phyloP scores from a whole-genome alignment of 92 coral and sea anemone species.

The Heteractis magnifica region DNA sequence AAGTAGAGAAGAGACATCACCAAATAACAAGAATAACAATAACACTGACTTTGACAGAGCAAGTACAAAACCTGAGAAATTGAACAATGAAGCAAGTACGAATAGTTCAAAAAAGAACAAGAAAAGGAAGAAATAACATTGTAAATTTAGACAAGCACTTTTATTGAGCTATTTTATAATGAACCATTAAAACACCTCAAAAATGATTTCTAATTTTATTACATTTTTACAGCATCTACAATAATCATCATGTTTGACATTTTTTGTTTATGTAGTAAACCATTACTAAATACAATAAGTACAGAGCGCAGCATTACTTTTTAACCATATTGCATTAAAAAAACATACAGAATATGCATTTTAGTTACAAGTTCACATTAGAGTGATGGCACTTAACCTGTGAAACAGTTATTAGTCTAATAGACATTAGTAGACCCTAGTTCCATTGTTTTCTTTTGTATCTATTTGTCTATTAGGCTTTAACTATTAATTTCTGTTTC shows the following conservation, averaged over 20 bases:
- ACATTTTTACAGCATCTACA: constrained; percentile 3
- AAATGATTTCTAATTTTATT: background rate
- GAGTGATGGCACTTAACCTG: too few relatives aligned
- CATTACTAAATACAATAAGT: too few relatives aligned
- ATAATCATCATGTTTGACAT: background rate
- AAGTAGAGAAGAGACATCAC: background rate
- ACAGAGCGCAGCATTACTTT: too few relatives aligned
- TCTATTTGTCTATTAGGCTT: too few relatives aligned
- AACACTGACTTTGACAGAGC: background rate
- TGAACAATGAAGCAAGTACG: background rate
- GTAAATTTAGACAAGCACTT: background rate
- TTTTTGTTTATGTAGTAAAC: background rate
- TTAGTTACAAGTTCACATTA: too few relatives aligned
- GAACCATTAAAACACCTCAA: background rate
- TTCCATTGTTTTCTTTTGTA: too few relatives aligned
- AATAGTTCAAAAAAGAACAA: background rate
- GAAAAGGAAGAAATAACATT: constrained; percentile 17
- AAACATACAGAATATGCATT: too few relatives aligned
- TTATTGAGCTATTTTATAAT: background rate
- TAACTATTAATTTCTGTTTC: too few relatives aligned
- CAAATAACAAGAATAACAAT: background rate
- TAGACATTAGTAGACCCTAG: too few relatives aligned
- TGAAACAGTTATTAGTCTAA: too few relatives aligned
- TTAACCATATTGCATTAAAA: too few relatives aligned
- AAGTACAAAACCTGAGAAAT: constrained; percentile 9